Conservation (phyloP, 2,113 vertebrate genomes). For the Micronycteris hirsuta region DNA sequence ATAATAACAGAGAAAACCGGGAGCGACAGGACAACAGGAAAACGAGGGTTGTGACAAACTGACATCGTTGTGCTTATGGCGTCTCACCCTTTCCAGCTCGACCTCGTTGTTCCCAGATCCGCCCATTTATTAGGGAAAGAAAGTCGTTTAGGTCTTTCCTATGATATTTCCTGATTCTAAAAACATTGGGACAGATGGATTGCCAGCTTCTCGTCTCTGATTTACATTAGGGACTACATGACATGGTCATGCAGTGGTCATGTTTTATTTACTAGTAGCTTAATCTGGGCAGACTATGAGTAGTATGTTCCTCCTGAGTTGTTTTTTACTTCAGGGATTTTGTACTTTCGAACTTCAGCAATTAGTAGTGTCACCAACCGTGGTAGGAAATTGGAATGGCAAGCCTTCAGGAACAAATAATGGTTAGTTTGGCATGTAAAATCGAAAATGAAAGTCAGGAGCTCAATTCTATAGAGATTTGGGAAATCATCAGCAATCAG, state of each 20-base stretch:
- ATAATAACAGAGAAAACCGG: neutral
- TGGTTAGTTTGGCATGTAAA: neutral
- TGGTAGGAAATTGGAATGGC: neutral
- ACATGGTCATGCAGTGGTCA: neutral
- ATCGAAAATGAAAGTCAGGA: conserved; percentile 21
- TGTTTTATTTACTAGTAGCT: neutral
- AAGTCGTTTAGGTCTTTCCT: neutral
- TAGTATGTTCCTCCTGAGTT: neutral
- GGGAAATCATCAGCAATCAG: neutral
- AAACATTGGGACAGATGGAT: neutral
- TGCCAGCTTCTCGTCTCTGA: neutral
- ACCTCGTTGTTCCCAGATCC: neutral
- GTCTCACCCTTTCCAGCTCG: neutral
- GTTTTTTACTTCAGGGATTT: neutral
- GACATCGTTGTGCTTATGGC: neutral
- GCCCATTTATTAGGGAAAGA: neutral
- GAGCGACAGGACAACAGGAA: neutral
- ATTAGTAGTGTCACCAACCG: neutral
- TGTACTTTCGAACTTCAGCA: neutral
- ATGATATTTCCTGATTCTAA: neutral
- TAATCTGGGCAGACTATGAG: neutral
- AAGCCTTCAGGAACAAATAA: neutral
- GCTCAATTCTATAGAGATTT: neutral
- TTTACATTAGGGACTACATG: neutral
- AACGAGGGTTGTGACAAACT: neutral